Percentiles rank a stretch among this genome's conserved stretches.
Conservation (phyloP, 2,797 vertebrate species). For the Orestias chungarensis region DNA sequence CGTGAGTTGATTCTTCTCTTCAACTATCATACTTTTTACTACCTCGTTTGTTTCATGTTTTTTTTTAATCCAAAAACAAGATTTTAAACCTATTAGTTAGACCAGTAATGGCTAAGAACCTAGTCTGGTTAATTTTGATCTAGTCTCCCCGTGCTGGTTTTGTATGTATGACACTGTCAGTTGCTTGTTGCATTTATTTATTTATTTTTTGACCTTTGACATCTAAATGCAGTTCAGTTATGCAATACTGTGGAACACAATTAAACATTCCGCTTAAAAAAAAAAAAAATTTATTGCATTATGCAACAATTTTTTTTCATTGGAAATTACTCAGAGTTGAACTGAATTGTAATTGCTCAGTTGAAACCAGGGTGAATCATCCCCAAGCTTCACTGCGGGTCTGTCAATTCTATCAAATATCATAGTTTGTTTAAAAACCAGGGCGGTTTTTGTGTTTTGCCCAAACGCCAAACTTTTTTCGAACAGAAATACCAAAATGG, state of each 20-base stretch:
- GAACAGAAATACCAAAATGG: neutral
- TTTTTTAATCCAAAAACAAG: neutral
- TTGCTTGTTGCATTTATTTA: slow-evolving; percentile 2
- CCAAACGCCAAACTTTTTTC: neutral
- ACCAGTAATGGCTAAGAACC: neutral
- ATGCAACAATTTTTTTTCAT: neutral
- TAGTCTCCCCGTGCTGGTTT: neutral
- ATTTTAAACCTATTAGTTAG: neutral
- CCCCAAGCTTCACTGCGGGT: neutral
- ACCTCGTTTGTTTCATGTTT: no score
- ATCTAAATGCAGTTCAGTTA: slow-evolving; percentile 11
- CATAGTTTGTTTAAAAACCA: neutral
- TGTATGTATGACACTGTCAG: neutral
- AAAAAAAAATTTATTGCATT: slow-evolving; percentile 2
- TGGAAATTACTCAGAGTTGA: slow-evolving; percentile 8
- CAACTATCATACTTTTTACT: neutral
- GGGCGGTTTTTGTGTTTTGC: neutral
- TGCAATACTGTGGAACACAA: slow-evolving; percentile 9
- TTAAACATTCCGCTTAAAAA: neutral
- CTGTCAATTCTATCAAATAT: neutral
- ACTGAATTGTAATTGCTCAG: slow-evolving; percentile 3
- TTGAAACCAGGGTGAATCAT: neutral
- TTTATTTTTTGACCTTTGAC: neutral
- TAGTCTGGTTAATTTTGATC: neutral
- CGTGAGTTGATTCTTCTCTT: neutral